A percentile compares a stretch with the other conserved stretches of the same genome.
phyloP scores from a whole-genome alignment of 2,113 vertebrate species.

The Lophochroa leadbeateri region DNA sequence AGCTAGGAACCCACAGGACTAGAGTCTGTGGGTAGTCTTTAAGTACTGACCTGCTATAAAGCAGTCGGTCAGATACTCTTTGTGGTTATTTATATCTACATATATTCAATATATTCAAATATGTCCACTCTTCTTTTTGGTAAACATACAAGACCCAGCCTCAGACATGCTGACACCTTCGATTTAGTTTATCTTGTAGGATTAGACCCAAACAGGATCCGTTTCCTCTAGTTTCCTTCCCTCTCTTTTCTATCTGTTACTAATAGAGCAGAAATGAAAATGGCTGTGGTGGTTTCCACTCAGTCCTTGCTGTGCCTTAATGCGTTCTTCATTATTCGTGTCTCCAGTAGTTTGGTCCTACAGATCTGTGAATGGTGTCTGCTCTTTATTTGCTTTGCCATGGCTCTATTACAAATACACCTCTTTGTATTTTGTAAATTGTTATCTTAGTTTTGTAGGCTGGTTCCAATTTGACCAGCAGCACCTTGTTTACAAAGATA shows the following conservation, averaged over 20 bases:
- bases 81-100: background rate
- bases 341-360: background rate
- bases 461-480: constrained; percentile 4
- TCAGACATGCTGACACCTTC: background rate
- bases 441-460: background rate
- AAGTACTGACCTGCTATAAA: background rate
- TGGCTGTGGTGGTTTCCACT: background rate
- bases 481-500: constrained; percentile 26
- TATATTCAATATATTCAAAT: background rate
- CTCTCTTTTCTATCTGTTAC: background rate
- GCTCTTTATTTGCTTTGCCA: background rate
- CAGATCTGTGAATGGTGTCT: background rate
- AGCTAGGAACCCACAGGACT: background rate
- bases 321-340: background rate
- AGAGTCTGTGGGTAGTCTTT: background rate
- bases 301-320: background rate
- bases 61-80: background rate
- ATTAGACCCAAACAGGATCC: background rate
- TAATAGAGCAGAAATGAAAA: background rate
- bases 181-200: background rate
- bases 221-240: background rate
- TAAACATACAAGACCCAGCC: background rate
- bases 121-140: background rate
- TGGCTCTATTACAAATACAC: background rate
- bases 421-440: background rate